Base-by-base conservation (phyloP, 2,113 vertebrate species). In the Chaetops frenatus region DNA sequence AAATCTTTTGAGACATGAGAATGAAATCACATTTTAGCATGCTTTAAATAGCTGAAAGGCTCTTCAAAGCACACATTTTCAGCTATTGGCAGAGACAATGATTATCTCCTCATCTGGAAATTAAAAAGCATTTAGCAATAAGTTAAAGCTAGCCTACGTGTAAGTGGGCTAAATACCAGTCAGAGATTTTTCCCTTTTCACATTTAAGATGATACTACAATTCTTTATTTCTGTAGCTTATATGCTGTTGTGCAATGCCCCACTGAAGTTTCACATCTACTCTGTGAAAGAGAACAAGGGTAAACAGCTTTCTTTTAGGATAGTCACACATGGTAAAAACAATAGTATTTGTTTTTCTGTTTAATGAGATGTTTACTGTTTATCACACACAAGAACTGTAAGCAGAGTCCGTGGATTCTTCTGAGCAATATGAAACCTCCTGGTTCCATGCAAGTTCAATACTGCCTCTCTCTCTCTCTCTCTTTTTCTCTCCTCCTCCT, bases 181-280 rank as follows among this genome's bases (percentile, higher is more conserved):
- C 71, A 95, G 90, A 93, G 65, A 71, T 61, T 86, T 79, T 95
- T 94, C 91, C 88, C 86, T 96, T 97, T 95, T 97, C 92, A 94
- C 81, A 95, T 94, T 96, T 60, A 84, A 70, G 60, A 67, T 92
- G 83, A 77, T 71, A 64, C 60, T 78, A 95, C 67, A 92, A 85
- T 45, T 90, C 21, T 35, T 51, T 40, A 38, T 45, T 84, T 79
- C 76, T 88, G 88, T 73, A 88, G 88, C 61, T 88, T 86, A 51
- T 45, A 58, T 33, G 28, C 88, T 77, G 69, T 71, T 87, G 93
- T 93, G 79, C 94, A 94, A 88, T 84, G 96, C 82, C 90, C 79
- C 88, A 72, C 33, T 65, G 89, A 94, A 94, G 72, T 94, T 86
- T 95, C 90, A 97, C 67, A 80, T 69, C 78, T 90, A 88, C 92